Percentiles rank a stretch among this genome's conserved stretches.
phyloP scores from a whole-genome alignment of 2,113 vertebrate genomes.

The Rallus limicola region DNA sequence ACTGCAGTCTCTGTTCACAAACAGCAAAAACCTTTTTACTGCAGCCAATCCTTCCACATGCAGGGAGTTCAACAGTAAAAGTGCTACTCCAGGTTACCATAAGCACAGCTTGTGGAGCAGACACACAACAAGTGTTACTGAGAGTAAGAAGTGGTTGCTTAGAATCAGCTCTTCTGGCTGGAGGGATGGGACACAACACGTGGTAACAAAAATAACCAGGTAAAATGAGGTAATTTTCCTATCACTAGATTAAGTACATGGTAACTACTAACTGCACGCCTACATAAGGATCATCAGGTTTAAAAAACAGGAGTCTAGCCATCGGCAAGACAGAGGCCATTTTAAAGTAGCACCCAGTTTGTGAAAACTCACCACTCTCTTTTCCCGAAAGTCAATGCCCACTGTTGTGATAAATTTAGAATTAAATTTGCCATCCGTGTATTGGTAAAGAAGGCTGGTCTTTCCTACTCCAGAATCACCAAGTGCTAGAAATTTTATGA shows the following conservation, averaged over 20 bases:
- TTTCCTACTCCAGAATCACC: conserved; percentile 98
- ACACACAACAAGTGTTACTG: not conserved
- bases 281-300: not conserved
- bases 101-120: not conserved
- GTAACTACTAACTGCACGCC: not conserved
- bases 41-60: not conserved
- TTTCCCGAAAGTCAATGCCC: conserved; percentile 98
- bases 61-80: not conserved
- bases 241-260: not conserved
- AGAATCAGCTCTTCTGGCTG: not conserved
- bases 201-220: not conserved
- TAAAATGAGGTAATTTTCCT: not conserved
- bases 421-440: conserved; percentile 96
- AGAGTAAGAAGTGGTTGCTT: not conserved
- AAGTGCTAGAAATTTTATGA: conserved; percentile 97
- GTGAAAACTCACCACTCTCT: conserved; percentile 88
- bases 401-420: conserved; percentile 98
- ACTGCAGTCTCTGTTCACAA: not conserved
- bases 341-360: not conserved
- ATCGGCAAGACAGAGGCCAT: not conserved
- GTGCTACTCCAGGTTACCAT: not conserved
- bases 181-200: not conserved
- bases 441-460: conserved; percentile 96
- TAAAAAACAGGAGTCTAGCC: not conserved
- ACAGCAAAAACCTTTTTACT: not conserved